A percentile compares a stretch with the other conserved stretches of the same genome.
Evolutionary conservation across 2,113 vertebrate species (phyloP).

Genomic region (Tricholaema leucomelas): DNA sequence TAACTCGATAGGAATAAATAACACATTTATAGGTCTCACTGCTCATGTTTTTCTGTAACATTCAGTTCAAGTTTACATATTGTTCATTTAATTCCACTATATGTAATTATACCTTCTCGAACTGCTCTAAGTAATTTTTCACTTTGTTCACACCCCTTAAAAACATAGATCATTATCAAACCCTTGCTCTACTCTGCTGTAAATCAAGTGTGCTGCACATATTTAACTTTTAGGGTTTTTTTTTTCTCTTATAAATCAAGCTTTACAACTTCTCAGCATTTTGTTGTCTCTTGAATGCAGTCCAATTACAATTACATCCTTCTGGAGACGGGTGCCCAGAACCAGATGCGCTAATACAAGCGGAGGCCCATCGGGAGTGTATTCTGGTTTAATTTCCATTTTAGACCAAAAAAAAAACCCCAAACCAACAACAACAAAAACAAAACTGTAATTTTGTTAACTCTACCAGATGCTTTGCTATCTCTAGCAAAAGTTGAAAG

Average conservation of each 20-base stretch:
- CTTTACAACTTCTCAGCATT: slow-evolving; percentile 1
- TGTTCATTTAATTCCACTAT: not conserved
- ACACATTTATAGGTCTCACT: not conserved
- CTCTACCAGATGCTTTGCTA: not conserved
- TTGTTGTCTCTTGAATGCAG: not conserved
- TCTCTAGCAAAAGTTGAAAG: not conserved
- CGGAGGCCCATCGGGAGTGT: not conserved
- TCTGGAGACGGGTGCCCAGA: slow-evolving; percentile 9
- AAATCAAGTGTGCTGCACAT: not conserved
- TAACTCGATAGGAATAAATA: not conserved
- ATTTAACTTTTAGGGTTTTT: not conserved
- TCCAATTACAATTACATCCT: slow-evolving; percentile 19
- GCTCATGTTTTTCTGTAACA: not conserved
- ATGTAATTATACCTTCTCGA: slow-evolving; percentile 7
- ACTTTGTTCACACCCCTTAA: not conserved
- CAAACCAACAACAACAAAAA: not conserved
- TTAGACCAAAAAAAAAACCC: not conserved
- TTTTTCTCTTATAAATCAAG: slow-evolving; percentile 19
- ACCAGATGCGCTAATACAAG: slow-evolving; percentile 39
- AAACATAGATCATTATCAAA: not conserved
- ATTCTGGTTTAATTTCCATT: slow-evolving; percentile 39
- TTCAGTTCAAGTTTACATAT: slow-evolving; percentile 2
- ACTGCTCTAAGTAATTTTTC: not conserved
- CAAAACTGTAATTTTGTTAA: slow-evolving; percentile 4
- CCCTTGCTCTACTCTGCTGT: not conserved